phyloP scores from a whole-genome alignment of 2,797 vertebrate genomes.

The Malacoctenus gilli region DNA sequence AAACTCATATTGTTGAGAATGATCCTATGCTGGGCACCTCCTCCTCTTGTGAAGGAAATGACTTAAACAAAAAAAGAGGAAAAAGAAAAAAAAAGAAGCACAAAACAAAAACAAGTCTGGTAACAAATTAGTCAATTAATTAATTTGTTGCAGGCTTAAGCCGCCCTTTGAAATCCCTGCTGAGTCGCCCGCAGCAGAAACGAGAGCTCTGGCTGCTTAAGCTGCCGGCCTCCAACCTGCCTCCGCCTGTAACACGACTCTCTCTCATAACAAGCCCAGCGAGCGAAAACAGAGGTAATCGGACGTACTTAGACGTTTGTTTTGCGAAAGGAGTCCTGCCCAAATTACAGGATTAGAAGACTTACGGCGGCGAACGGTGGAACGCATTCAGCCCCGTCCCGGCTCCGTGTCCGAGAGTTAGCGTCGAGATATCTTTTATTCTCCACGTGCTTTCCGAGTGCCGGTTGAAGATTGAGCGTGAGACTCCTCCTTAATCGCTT shows the following conservation, averaged over 20 bases:
- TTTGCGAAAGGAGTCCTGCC: conserved; percentile 37
- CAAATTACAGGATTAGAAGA: conserved; percentile 32
- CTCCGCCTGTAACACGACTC: conserved; percentile 52
- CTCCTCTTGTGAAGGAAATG: too few relatives aligned
- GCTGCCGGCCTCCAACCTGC: conserved; percentile 45
- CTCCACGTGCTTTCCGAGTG: too few relatives aligned
- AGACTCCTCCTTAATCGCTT: too few relatives aligned
- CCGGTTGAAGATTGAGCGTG: too few relatives aligned
- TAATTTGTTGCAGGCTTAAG: conserved; percentile 52
- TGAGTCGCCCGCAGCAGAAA: conserved; percentile 56
- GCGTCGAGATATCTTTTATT: background rate
- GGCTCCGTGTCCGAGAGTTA: conserved; percentile 25
- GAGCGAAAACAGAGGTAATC: conserved; percentile 45
- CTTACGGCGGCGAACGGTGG: conserved; percentile 39
- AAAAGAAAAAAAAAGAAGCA: too few relatives aligned
- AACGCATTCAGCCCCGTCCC: conserved; percentile 20
- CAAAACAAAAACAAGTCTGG: conserved; percentile 13
- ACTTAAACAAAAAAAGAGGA: too few relatives aligned
- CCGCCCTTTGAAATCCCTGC: conserved; percentile 41
- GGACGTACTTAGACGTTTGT: conserved; percentile 43
- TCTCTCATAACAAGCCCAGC: conserved; percentile 29
- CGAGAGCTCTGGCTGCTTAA: conserved; percentile 46
- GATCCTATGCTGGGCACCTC: too few relatives aligned
- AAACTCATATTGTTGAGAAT: too few relatives aligned
- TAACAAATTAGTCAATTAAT: conserved; percentile 46